phyloP scores from a whole-genome alignment of 2,888 invertebrate species.

The Diarsia mendica region DNA sequence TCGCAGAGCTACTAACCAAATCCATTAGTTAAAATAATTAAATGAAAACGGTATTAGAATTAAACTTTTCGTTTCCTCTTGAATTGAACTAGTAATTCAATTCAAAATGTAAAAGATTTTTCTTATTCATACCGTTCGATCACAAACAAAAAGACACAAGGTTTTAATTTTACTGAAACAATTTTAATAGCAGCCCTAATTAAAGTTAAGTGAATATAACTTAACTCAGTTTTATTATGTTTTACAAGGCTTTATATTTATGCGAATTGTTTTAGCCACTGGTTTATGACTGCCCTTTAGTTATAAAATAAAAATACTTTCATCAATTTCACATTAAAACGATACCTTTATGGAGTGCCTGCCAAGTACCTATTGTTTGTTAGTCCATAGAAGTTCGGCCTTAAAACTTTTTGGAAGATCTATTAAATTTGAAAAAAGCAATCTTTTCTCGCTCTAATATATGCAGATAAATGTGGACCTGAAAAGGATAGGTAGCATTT shows the following conservation, averaged over 20 bases:
- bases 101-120: neutral
- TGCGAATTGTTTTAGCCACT: conserved; percentile 52
- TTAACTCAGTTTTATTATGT: conserved; percentile 36
- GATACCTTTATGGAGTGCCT: neutral
- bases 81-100: too few relatives aligned
- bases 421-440: too few relatives aligned
- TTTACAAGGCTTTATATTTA: conserved; percentile 43
- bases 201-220: conserved; percentile 17
- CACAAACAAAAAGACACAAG: conserved; percentile 3
- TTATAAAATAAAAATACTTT: conserved; percentile 22
- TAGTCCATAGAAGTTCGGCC: neutral
- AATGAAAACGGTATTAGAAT: neutral
- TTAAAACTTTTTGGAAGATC: too few relatives aligned
- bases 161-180: conserved; percentile 15
- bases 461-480: neutral
- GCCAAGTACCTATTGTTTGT: conserved; percentile 11
- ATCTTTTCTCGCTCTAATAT: neutral
- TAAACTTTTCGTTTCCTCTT: neutral
- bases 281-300: conserved; percentile 7
- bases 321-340: conserved; percentile 12
- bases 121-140: neutral
- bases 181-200: conserved; percentile 7
- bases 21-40: neutral
- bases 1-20: neutral
- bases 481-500: neutral